phyloP scores from a whole-genome alignment of 2,113 vertebrate species.

The Bufo bufo region DNA sequence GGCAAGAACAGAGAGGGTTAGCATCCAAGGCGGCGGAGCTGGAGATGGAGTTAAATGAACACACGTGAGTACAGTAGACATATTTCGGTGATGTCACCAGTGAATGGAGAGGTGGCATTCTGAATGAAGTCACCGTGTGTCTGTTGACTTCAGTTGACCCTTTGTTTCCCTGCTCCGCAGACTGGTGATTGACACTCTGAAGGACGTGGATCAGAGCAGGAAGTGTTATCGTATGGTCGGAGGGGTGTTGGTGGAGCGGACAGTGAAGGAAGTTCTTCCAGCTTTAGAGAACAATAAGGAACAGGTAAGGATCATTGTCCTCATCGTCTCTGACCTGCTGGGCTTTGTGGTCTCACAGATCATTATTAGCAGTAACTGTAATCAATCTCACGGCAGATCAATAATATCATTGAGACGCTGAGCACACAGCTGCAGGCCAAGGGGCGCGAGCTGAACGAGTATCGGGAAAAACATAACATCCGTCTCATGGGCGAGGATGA shows the following conservation, averaged over 20 bases:
- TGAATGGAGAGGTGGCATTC: neutral
- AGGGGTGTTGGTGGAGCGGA: conserved; percentile 85
- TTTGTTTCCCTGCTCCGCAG: conserved; percentile 65
- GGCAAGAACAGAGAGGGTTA: conserved; percentile 87
- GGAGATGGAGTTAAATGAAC: conserved; percentile 93
- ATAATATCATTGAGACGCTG: conserved; percentile 82
- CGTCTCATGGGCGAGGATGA: conserved; percentile 88
- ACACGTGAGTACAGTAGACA: conserved; percentile 73
- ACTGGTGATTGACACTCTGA: conserved; percentile 89
- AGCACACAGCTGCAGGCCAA: conserved; percentile 85
- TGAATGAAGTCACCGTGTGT: neutral
- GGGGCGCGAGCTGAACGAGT: conserved; percentile 89
- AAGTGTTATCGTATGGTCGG: conserved; percentile 91
- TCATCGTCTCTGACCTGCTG: neutral
- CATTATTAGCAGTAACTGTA: neutral
- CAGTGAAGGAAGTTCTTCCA: conserved; percentile 90
- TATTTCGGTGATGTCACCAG: neutral
- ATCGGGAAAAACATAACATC: conserved; percentile 92
- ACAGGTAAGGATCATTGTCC: conserved; percentile 73
- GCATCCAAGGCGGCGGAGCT: conserved; percentile 88
- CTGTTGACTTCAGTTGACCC: neutral
- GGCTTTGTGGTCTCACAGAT: neutral
- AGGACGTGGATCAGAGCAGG: conserved; percentile 84
- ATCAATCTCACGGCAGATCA: conserved; percentile 68
- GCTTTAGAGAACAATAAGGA: conserved; percentile 89